Percentiles rank a stretch among this genome's conserved stretches.
phyloP scores from a whole-genome alignment of 2,113 vertebrate genomes.

The Heptranchias perlo region DNA sequence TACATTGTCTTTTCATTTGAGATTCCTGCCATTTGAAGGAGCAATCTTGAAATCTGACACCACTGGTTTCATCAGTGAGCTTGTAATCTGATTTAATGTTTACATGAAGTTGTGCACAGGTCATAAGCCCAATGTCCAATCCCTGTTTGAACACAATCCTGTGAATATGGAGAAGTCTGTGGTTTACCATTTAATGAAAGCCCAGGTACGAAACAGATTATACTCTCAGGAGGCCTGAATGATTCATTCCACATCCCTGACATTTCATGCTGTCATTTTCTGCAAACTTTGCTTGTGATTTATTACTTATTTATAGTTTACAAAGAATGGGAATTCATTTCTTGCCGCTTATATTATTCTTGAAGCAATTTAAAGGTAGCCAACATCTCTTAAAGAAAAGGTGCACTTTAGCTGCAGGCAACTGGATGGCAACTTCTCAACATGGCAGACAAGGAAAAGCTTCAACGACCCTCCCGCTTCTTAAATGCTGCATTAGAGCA shows the following conservation, averaged over 20 bases:
- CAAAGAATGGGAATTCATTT: neutral
- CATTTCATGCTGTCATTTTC: neutral
- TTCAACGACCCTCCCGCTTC: neutral
- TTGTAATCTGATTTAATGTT: neutral
- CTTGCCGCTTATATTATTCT: neutral
- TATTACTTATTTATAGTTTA: neutral
- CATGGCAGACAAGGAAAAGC: neutral
- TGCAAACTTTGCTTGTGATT: neutral
- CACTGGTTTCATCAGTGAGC: neutral
- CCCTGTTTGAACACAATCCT: neutral
- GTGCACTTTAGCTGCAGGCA: neutral
- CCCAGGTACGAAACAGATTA: neutral
- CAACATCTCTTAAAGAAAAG: neutral
- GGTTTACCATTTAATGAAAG: neutral
- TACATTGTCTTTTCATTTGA: neutral
- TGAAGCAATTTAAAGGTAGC: neutral
- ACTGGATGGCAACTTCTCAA: neutral
- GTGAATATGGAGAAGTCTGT: neutral
- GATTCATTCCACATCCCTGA: slow-evolving; percentile 7
- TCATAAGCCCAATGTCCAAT: neutral
- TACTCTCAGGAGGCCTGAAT: neutral
- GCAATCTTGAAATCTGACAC: neutral
- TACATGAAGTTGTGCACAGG: neutral
- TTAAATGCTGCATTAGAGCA: neutral
- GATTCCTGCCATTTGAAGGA: neutral